phyloP scores from a whole-genome alignment of 2,797 vertebrate species.

The Sebastes minor region DNA sequence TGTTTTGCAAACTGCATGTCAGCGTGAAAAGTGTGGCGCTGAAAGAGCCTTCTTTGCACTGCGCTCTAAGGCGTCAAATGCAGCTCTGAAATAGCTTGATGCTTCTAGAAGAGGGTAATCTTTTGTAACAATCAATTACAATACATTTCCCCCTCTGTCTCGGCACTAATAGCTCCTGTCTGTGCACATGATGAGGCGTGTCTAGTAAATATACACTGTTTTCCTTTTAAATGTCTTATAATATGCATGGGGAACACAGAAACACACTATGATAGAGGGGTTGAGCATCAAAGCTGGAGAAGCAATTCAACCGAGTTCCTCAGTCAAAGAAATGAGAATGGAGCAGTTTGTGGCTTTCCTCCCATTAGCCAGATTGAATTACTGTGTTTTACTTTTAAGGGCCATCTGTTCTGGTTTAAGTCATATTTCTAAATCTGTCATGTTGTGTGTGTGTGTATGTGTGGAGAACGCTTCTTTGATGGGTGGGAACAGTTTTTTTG shows the following conservation, averaged over 20 bases:
- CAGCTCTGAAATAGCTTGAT: constrained; percentile 72
- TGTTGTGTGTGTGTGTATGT: constrained; percentile 46
- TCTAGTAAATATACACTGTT: constrained; percentile 83
- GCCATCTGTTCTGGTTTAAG: constrained; percentile 84
- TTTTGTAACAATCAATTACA: constrained; percentile 85
- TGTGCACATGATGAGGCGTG: constrained; percentile 69
- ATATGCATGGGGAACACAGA: constrained; percentile 82
- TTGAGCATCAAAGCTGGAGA: constrained; percentile 77
- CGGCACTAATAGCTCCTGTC: constrained; percentile 77
- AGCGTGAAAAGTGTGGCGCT: constrained; percentile 58
- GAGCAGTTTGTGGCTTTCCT: constrained; percentile 81
- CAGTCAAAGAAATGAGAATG: constrained; percentile 79
- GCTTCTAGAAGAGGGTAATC: constrained; percentile 78
- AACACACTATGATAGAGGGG: constrained; percentile 78
- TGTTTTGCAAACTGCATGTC: constrained; percentile 78
- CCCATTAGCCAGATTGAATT: constrained; percentile 85
- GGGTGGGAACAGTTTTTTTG: constrained; percentile 55
- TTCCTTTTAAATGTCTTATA: constrained; percentile 84
- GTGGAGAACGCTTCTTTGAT: constrained; percentile 58
- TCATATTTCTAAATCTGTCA: constrained; percentile 79
- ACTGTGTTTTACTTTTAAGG: constrained; percentile 83
- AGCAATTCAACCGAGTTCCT: constrained; percentile 78
- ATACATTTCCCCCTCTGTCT: constrained; percentile 78
- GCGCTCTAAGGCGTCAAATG: constrained; percentile 72
- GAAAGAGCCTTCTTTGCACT: constrained; percentile 66